Conservation (phyloP, 2,888 invertebrate genomes). For the Philaethria dido region DNA sequence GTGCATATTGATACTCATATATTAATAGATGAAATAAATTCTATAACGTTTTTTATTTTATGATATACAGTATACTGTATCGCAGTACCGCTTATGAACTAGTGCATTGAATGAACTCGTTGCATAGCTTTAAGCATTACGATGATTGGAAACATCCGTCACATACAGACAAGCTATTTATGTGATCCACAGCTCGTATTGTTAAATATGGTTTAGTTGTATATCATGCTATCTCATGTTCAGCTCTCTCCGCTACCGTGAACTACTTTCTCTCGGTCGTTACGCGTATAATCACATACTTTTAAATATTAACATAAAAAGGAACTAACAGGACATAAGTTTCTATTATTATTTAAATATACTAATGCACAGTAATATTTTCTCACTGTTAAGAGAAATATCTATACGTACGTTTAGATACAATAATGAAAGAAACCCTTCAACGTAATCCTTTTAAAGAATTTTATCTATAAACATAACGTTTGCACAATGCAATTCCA, state of each 20-base stretch:
- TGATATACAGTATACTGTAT: neutral
- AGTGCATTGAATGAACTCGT: conserved; percentile 36
- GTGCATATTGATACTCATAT: neutral
- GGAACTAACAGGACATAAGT: neutral
- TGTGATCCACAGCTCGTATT: conserved; percentile 35
- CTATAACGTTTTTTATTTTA: neutral
- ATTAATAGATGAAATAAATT: neutral
- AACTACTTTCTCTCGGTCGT: conserved; percentile 44
- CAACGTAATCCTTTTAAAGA: conserved; percentile 64
- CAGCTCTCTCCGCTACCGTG: conserved; percentile 41
- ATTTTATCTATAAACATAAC: conserved; percentile 19
- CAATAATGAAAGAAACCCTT: conserved; percentile 66
- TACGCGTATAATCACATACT: conserved; percentile 24
- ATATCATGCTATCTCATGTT: conserved; percentile 27
- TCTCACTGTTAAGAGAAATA: neutral
- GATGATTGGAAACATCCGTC: conserved; percentile 53
- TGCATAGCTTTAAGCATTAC: conserved; percentile 35
- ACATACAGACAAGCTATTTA: conserved; percentile 46
- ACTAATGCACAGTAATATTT: neutral
- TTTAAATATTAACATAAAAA: conserved; percentile 26
- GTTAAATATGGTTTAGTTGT: conserved; percentile 29
- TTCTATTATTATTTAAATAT: neutral
- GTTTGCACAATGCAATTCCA: conserved; percentile 14
- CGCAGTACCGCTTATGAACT: conserved; percentile 27
- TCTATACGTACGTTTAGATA: neutral